Evolutionary conservation across 1,140 invertebrate species (phyloP).

Genomic region (Diploscapter pachys): DNA sequence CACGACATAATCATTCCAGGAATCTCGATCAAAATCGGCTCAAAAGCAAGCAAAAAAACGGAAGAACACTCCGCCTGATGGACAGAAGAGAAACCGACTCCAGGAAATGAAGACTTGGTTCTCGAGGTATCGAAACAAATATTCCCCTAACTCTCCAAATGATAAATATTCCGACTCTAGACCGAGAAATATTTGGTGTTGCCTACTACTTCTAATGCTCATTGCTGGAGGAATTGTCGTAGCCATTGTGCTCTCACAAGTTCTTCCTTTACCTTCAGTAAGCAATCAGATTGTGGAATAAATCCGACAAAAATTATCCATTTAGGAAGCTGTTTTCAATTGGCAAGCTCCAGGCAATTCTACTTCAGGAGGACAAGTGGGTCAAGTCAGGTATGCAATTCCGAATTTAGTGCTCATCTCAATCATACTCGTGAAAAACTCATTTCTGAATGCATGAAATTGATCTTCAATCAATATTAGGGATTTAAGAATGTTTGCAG

Average conservation of each 20-base stretch:
- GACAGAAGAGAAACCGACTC: constrained; percentile 40
- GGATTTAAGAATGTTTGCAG: too few relatives aligned
- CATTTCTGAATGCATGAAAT: too few relatives aligned
- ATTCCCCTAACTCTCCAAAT: constrained; percentile 9
- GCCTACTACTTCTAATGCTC: constrained; percentile 30
- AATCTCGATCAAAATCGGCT: too few relatives aligned
- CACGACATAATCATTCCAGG: too few relatives aligned
- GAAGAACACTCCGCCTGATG: background rate
- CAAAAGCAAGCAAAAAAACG: too few relatives aligned
- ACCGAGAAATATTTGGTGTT: constrained; percentile 14
- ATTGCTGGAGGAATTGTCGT: constrained; percentile 38
- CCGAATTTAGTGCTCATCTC: constrained; percentile 10
- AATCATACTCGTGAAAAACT: constrained; percentile 12
- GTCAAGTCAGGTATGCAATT: background rate
- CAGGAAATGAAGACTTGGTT: constrained; percentile 42
- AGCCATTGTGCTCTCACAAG: constrained; percentile 39
- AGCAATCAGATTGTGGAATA: constrained; percentile 7
- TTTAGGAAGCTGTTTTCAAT: constrained; percentile 2
- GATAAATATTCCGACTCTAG: background rate
- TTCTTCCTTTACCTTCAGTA: constrained; percentile 31
- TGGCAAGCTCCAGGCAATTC: background rate
- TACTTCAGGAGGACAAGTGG: background rate
- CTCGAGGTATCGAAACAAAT: constrained; percentile 9
- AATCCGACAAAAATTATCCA: background rate
- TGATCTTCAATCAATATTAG: too few relatives aligned